Percentiles rank a stretch among this genome's conserved stretches.
phyloP scores from a whole-genome alignment of 2,888 invertebrate species.

The Drosophila buzzatii region DNA sequence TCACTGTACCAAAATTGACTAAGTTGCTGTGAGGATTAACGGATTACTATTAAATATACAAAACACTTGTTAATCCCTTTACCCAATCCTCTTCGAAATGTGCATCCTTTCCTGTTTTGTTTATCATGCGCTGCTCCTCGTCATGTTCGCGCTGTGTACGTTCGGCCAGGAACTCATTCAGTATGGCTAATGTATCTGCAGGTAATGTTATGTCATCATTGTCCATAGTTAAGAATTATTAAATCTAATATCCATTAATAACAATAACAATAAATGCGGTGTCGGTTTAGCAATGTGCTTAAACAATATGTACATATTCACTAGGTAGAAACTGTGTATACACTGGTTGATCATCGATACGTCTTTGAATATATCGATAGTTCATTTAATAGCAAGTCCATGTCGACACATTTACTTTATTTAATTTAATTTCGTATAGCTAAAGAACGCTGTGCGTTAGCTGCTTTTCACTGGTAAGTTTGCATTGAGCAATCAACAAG shows the following conservation, averaged over 20 bases:
- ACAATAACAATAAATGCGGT: conserved; percentile 4
- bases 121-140: conserved; percentile 83
- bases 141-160: conserved; percentile 88
- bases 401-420: conserved; percentile 53
- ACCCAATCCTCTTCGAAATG: conserved; percentile 94
- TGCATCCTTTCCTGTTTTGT: conserved; percentile 85
- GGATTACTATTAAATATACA: not conserved
- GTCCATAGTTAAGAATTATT: conserved; percentile 33
- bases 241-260: conserved; percentile 8
- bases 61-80: conserved; percentile 38
- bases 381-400: conserved; percentile 28
- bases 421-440: conserved; percentile 43
- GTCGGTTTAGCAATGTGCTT: conserved; percentile 5
- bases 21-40: conserved; percentile 90
- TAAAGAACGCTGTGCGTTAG: conserved; percentile 36
- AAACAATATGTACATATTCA: conserved; percentile 36
- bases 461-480: conserved; percentile 40
- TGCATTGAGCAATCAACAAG: not conserved
- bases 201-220: conserved; percentile 88
- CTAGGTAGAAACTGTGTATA: not conserved
- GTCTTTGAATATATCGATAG: conserved; percentile 28
- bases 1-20: conserved; percentile 99
- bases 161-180: conserved; percentile 92
- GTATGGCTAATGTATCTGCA: conserved; percentile 89
- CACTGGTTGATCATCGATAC: conserved; percentile 31